phyloP scores from a whole-genome alignment of 2,797 vertebrate species.

The Sebastolobus altivelis region DNA sequence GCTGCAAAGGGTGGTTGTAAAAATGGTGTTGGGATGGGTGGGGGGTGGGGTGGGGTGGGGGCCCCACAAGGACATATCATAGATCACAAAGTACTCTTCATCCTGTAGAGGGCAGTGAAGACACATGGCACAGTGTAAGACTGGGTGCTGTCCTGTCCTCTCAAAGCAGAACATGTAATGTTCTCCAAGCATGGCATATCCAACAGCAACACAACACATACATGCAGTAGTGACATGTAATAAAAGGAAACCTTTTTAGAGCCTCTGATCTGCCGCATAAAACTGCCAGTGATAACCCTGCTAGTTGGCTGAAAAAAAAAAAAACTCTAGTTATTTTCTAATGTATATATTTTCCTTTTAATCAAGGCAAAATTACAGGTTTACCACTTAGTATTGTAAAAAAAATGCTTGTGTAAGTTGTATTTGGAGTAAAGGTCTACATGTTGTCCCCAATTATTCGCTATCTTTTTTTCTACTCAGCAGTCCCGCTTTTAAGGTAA shows the following conservation, averaged over 20 bases:
- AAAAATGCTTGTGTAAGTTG: background rate
- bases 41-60: background rate
- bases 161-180: constrained; percentile 41
- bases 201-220: constrained; percentile 49
- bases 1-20: background rate
- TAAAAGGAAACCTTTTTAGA: constrained; percentile 57
- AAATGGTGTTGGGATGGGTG: background rate
- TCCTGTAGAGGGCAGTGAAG: constrained; percentile 89
- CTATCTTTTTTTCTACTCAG: background rate
- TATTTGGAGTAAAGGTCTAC: background rate
- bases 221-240: constrained; percentile 52
- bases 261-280: constrained; percentile 45
- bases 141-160: constrained; percentile 47
- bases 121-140: constrained; percentile 77
- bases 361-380: background rate
- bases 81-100: constrained; percentile 52
- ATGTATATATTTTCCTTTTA: constrained; percentile 1
- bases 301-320: constrained; percentile 4
- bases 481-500: background rate
- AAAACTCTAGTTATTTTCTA: background rate
- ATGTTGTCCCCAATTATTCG: background rate
- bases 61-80: constrained; percentile 36
- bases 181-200: constrained; percentile 44
- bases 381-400: background rate
- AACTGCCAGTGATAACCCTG: constrained; percentile 26